Percentiles rank a stretch among this genome's conserved stretches.
Conservation (phyloP, 1,140 invertebrate species). For the Pemphigus obesinymphae region DNA sequence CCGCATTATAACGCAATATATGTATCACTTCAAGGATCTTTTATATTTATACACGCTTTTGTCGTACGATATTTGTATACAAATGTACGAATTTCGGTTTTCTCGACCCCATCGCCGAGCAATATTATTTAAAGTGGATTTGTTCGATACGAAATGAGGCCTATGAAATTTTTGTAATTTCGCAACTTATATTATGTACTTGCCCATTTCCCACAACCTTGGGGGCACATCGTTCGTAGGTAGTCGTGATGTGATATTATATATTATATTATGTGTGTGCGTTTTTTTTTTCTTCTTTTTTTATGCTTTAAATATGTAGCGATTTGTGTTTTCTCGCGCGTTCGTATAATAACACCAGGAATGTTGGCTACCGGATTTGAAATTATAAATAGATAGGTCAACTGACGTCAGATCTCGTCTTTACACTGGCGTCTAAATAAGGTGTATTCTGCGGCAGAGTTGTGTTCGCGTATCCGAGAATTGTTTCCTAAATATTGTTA, state of each 20-base stretch:
- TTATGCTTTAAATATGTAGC: not conserved
- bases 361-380: constrained; percentile 37
- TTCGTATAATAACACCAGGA: constrained; percentile 33
- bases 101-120: not conserved
- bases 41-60: not conserved
- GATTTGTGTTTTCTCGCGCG: not conserved
- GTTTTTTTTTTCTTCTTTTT: no score
- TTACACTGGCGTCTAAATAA: not conserved
- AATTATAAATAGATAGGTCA: constrained; percentile 36
- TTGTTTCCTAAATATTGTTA: not conserved
- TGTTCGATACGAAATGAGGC: not conserved
- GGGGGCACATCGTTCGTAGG: not conserved
- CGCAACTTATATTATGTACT: not conserved
- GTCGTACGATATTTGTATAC: not conserved
- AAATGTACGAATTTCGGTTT: not conserved
- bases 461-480: not conserved
- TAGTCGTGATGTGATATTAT: no score
- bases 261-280: no score
- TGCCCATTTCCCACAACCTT: not conserved
- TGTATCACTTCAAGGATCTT: not conserved
- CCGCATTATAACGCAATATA: not conserved
- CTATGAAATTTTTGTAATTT: not conserved
- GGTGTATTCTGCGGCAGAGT: not conserved
- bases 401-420: constrained; percentile 28
- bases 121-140: not conserved